These are phyloP conservation scores for Hyaena hyaena DNA, from an alignment of 2,113 vertebrate genomes.

Conservation along the genomic window DNA sequence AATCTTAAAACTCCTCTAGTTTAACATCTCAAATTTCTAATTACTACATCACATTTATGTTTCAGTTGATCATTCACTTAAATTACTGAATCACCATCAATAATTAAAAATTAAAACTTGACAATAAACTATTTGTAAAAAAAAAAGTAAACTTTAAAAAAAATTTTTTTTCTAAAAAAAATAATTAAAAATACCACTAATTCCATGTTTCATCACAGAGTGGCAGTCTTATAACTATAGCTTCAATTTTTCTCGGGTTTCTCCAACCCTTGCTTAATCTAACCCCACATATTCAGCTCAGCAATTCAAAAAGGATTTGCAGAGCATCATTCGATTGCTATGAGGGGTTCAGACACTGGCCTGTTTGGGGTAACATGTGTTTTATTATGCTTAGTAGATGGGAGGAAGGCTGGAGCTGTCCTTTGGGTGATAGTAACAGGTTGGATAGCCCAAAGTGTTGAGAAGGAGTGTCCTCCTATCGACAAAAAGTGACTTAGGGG, in stretches of 20 bases:
- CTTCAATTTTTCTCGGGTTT: background rate
- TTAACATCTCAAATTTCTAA: slow-evolving; percentile 78
- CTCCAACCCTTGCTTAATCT: background rate
- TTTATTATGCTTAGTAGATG: background rate
- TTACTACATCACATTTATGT: slow-evolving; percentile 80
- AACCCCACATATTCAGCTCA: background rate
- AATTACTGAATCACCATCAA: slow-evolving; percentile 80
- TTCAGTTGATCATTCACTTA: slow-evolving; percentile 84
- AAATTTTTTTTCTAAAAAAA: too few species aligned
- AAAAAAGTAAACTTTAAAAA: too few species aligned
- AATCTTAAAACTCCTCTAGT: slow-evolving; percentile 34
- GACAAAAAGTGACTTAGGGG: background rate
- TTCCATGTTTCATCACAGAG: slow-evolving; percentile 21
- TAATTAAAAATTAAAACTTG: slow-evolving; percentile 42
- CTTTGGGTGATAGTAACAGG: background rate
- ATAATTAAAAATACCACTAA: slow-evolving; percentile 65
- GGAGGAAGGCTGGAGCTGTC: background rate
- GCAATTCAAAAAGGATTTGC: background rate
- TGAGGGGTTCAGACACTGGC: background rate
- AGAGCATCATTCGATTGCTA: background rate
- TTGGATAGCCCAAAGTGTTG: background rate
- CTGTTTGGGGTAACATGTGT: background rate
- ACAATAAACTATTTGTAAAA: too few species aligned
- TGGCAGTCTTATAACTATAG: background rate
- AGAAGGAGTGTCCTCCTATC: background rate